Percentiles rank a stretch among this genome's conserved stretches.
phyloP scores from a whole-genome alignment of 2,888 invertebrate genomes.

The Tromatobia lineatoria region DNA sequence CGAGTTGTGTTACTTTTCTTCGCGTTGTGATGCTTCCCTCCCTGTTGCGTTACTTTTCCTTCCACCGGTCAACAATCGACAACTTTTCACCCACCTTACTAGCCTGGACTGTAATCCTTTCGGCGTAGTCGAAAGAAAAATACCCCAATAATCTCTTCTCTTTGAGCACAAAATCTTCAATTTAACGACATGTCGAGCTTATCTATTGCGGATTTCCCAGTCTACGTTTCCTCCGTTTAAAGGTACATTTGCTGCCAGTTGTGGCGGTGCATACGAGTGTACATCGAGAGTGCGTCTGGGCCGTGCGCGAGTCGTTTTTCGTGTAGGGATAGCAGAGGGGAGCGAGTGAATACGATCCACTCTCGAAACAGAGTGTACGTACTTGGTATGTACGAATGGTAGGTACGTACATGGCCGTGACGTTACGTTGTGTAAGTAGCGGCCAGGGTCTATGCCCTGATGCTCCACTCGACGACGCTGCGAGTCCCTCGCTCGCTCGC shows the following conservation, averaged over 20 bases:
- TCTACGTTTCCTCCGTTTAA: not conserved
- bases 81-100: no score
- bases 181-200: constrained; percentile 5
- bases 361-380: constrained; percentile 53
- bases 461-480: constrained; percentile 72
- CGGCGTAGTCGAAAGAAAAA: no score
- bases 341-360: constrained; percentile 15
- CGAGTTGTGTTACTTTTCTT: no score
- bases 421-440: constrained; percentile 62
- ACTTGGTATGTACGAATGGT: constrained; percentile 74
- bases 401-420: constrained; percentile 66
- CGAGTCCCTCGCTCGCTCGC: constrained; percentile 20
- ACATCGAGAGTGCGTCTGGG: constrained; percentile 70
- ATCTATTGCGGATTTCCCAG: constrained; percentile 9
- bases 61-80: no score
- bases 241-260: constrained; percentile 4
- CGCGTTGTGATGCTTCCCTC: no score
- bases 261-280: constrained; percentile 39
- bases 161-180: not conserved
- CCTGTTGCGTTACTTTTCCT: no score
- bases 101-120: no score
- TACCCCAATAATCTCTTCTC: not conserved
- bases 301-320: constrained; percentile 29
- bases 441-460: constrained; percentile 80
- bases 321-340: constrained; percentile 38